These are phyloP conservation scores for Microctonus aethiopoides DNA, from an alignment of 2,888 invertebrate species.

Conservation along the genomic window DNA sequence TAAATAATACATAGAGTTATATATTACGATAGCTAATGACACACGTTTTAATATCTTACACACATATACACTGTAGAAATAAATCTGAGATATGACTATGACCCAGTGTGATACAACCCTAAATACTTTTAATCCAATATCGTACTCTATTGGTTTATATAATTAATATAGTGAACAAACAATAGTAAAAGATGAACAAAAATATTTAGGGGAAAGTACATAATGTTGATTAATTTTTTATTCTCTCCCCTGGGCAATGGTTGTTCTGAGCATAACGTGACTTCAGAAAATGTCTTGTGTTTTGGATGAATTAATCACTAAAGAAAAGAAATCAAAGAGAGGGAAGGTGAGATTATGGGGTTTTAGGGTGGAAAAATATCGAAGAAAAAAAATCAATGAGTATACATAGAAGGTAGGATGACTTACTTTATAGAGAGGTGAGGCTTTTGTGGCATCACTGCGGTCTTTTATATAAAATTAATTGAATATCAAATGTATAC, in stretches of 20 bases:
- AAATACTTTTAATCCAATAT: conserved; percentile 13
- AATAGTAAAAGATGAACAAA: neutral
- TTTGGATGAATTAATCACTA: conserved; percentile 5
- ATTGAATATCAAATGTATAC: conserved; percentile 57
- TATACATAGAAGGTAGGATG: neutral
- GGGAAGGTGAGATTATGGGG: neutral
- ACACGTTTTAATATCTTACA: conserved; percentile 13
- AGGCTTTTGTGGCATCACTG: conserved; percentile 41
- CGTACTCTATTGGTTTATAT: conserved; percentile 13
- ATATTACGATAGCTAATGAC: conserved; percentile 10
- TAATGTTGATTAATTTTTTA: conserved; percentile 8
- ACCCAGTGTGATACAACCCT: conserved; percentile 16
- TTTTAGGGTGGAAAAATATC: neutral
- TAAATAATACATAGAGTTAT: conserved; percentile 1
- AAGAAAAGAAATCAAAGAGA: neutral
- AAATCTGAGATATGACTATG: conserved; percentile 18
- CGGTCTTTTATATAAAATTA: conserved; percentile 57
- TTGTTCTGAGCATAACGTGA: conserved; percentile 8
- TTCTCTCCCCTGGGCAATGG: neutral
- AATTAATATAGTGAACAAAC: conserved; percentile 23
- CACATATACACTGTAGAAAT: conserved; percentile 23
- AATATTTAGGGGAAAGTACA: conserved; percentile 9
- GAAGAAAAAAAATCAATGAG: neutral
- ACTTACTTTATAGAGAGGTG: conserved; percentile 24
- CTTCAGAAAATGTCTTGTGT: conserved; percentile 13